Evolutionary conservation across 2,888 invertebrate genomes (phyloP).

Genomic region (Zygaena filipendulae): DNA sequence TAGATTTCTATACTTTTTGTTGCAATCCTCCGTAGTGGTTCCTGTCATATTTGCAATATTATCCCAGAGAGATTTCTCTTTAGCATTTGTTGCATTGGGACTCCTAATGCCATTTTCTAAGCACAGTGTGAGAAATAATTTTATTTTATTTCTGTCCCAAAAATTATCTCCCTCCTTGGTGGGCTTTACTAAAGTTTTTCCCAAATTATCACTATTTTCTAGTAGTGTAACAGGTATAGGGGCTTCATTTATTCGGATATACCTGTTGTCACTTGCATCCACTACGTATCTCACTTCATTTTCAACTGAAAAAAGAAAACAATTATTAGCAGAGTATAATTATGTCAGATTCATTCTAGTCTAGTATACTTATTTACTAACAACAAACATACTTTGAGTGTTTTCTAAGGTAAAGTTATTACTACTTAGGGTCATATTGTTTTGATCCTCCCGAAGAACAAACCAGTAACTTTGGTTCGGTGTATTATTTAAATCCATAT

Average conservation of each 20-base stretch:
- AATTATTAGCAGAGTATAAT: not conserved
- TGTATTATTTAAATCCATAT: conserved; percentile 41
- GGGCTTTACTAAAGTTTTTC: too few species aligned
- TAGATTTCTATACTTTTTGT: conserved; percentile 44
- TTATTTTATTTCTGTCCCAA: conserved; percentile 50
- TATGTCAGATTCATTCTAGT: not conserved
- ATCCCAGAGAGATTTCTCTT: conserved; percentile 37
- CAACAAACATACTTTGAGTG: conserved; percentile 36
- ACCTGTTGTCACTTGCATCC: conserved; percentile 35
- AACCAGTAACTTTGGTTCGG: conserved; percentile 58
- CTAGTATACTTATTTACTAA: not conserved
- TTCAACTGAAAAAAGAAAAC: conserved; percentile 26
- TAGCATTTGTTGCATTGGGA: conserved; percentile 17
- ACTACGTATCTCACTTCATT: conserved; percentile 41
- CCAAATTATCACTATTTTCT: conserved; percentile 17
- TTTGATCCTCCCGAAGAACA: conserved; percentile 54
- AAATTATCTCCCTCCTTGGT: conserved; percentile 34
- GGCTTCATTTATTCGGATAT: conserved; percentile 34
- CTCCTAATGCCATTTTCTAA: conserved; percentile 33
- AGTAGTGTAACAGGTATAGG: conserved; percentile 23
- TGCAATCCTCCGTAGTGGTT: conserved; percentile 41
- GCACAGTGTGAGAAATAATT: conserved; percentile 39
- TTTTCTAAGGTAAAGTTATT: conserved; percentile 51
- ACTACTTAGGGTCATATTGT: conserved; percentile 50
- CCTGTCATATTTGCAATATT: conserved; percentile 39